These are phyloP conservation scores for Stenopsyche tienmushanensis DNA, from an alignment of 1,140 invertebrate species.

Conservation along the genomic window DNA sequence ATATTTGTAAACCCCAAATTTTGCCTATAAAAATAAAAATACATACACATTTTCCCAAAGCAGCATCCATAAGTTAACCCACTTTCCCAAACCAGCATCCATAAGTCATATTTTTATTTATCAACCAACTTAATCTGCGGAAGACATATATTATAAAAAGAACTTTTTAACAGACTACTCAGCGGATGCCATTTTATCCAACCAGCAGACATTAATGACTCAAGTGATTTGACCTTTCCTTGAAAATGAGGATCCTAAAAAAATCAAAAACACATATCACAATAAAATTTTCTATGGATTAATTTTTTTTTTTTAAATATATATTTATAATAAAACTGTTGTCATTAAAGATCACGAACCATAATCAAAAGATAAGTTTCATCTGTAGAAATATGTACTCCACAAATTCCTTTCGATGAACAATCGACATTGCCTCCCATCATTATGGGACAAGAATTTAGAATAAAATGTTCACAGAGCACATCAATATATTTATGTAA, in stretches of 20 bases:
- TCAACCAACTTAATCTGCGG: constrained; percentile 15
- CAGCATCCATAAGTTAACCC: too few species aligned
- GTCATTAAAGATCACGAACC: background rate
- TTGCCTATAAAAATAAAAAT: too few species aligned
- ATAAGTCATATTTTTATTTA: too few species aligned
- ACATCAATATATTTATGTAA: background rate
- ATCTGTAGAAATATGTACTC: background rate
- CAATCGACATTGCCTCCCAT: constrained; percentile 16
- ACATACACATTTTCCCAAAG: too few species aligned
- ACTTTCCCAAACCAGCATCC: too few species aligned
- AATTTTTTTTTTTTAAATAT: background rate
- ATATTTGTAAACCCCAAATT: too few species aligned
- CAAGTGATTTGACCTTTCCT: background rate
- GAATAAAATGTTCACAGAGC: constrained; percentile 1
- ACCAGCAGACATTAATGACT: background rate
- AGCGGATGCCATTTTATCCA: constrained; percentile 2
- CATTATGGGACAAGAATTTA: constrained; percentile 4
- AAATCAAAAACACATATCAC: too few species aligned
- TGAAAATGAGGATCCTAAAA: constrained; percentile 15
- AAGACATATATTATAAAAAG: constrained; percentile 12
- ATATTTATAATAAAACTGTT: background rate
- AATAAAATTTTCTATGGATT: background rate
- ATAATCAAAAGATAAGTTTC: background rate
- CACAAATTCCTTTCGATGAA: constrained; percentile 3
- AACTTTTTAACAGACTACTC: background rate